Percentiles rank a stretch among this genome's conserved stretches.
These are phyloP conservation scores for Myripristis murdjan DNA, from an alignment of 2,797 vertebrate species.

Conservation along the genomic window DNA sequence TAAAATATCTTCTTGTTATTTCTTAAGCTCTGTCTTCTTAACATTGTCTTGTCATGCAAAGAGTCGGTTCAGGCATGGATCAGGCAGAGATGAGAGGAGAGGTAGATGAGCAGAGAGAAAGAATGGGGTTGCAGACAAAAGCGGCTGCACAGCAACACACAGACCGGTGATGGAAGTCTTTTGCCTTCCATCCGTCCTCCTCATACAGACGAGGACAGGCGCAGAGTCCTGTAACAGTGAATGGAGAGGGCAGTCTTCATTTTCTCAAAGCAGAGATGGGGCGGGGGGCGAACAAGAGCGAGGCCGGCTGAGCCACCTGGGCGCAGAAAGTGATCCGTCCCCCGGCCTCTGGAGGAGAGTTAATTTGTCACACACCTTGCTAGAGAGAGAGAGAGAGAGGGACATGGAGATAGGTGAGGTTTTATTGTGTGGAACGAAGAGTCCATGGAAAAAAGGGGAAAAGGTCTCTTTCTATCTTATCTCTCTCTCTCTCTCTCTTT, in stretches of 20 bases:
- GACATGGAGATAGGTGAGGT: slow-evolving; percentile 38
- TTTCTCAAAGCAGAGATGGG: not conserved
- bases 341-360: slow-evolving; percentile 47
- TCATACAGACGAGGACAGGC: not conserved
- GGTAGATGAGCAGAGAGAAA: not conserved
- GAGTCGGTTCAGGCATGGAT: not conserved
- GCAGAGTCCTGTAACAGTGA: slow-evolving; percentile 8
- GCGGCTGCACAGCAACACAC: not conserved
- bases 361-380: slow-evolving; percentile 46
- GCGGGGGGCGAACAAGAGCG: not conserved
- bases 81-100: slow-evolving; percentile 11
- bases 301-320: not conserved
- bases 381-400: not conserved
- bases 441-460: slow-evolving; percentile 42
- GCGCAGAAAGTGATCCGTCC: slow-evolving; percentile 23
- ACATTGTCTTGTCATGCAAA: slow-evolving; percentile 3
- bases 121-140: slow-evolving; percentile 1
- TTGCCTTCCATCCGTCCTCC: slow-evolving; percentile 16
- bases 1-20: too few relatives aligned
- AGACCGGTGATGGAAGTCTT: slow-evolving; percentile 11
- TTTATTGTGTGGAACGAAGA: slow-evolving; percentile 27
- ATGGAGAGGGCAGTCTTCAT: not conserved
- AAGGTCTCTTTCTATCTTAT: slow-evolving; percentile 46
- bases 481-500: too few relatives aligned
- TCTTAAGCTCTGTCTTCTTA: too few relatives aligned